phyloP scores from a whole-genome alignment of 2,113 vertebrate species.

The Hippocampus guttulatus region DNA sequence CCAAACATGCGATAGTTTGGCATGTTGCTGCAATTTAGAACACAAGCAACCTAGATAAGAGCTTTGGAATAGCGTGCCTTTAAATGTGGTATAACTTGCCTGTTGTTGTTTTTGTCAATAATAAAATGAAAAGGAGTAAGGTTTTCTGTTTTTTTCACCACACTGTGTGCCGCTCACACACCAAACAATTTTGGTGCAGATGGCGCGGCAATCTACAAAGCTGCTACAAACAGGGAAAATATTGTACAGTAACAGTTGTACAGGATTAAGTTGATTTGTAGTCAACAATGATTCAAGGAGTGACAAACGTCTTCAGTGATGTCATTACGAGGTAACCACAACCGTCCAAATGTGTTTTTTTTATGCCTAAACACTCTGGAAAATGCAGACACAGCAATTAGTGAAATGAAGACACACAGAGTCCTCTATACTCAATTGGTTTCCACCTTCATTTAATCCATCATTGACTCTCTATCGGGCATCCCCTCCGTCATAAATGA shows the following conservation, averaged over 20 bases:
- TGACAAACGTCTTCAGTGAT: background rate
- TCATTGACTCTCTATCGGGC: conserved; percentile 21
- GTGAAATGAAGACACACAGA: conserved; percentile 9
- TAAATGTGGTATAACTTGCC: too few relatives aligned
- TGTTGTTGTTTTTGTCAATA: too few relatives aligned
- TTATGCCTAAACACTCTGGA: background rate
- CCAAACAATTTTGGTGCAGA: background rate
- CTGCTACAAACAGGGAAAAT: background rate
- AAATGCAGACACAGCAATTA: background rate
- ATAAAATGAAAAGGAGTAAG: too few relatives aligned
- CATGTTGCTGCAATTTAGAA: background rate
- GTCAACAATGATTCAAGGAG: background rate
- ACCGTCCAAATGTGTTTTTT: background rate
- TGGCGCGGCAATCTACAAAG: background rate
- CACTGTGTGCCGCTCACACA: too few relatives aligned
- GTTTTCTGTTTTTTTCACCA: too few relatives aligned
- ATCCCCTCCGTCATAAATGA: conserved; percentile 19
- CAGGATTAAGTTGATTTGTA: background rate
- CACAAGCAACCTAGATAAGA: background rate
- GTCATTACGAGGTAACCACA: background rate
- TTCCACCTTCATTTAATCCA: conserved; percentile 30
- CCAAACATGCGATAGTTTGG: background rate
- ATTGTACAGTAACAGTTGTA: background rate
- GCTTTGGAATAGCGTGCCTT: background rate
- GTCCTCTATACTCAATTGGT: conserved; percentile 17